phyloP scores from a whole-genome alignment of 2,797 vertebrate genomes.

The Melanotaenia pygmaea region DNA sequence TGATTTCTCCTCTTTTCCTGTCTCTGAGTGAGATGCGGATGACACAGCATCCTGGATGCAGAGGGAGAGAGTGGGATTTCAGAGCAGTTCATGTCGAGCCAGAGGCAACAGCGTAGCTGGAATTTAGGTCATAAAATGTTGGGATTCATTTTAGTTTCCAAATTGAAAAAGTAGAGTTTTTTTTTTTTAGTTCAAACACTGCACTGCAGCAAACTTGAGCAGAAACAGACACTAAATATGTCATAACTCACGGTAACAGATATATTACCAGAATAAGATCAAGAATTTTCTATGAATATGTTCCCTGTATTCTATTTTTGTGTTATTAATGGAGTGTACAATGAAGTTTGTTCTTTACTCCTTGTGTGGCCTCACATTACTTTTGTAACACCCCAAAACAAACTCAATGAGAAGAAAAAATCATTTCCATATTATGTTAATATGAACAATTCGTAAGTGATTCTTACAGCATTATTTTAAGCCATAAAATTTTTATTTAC shows the following conservation, averaged over 20 bases:
- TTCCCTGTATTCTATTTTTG: background rate
- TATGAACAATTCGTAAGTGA: background rate
- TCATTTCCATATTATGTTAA: background rate
- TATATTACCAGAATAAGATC: background rate
- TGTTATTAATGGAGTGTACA: background rate
- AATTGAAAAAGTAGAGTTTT: background rate
- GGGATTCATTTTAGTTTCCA: background rate
- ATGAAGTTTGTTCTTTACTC: background rate
- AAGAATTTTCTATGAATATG: background rate
- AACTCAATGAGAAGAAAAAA: background rate
- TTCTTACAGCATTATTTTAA: background rate
- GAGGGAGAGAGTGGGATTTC: constrained; percentile 14
- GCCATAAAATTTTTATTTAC: background rate
- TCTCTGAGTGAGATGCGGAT: constrained; percentile 39
- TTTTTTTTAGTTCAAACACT: background rate
- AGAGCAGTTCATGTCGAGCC: background rate
- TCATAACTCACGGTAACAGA: background rate
- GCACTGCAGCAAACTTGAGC: background rate
- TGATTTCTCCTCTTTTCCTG: constrained; percentile 65
- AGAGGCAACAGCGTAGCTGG: background rate
- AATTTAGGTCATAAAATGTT: background rate
- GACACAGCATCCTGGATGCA: constrained; percentile 66
- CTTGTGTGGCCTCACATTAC: background rate
- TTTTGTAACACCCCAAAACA: background rate
- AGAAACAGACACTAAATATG: background rate